These are phyloP conservation scores for Antheraea assamensis DNA, from an alignment of 2,888 invertebrate genomes.

Conservation along the genomic window DNA sequence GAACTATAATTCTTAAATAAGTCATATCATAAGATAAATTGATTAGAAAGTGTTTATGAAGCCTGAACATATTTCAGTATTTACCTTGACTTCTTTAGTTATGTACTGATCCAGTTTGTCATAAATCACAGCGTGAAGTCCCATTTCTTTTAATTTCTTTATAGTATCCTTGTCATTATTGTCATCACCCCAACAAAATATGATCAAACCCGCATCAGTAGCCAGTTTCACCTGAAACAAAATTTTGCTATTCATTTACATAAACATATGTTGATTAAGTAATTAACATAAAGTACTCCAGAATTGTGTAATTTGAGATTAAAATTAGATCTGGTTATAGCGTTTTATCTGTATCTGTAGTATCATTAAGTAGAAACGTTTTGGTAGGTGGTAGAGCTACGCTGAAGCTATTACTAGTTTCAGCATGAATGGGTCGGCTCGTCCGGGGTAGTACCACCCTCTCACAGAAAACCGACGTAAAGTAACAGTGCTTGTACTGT, in stretches of 20 bases:
- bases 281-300: too few species aligned
- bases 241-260: not conserved
- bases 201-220: slow-evolving; percentile 90
- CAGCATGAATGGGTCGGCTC: too few species aligned
- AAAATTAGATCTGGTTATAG: not conserved
- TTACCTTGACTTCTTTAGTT: slow-evolving; percentile 85
- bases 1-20: not conserved
- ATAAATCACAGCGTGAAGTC: slow-evolving; percentile 97
- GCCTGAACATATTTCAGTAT: not conserved
- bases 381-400: too few species aligned
- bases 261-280: not conserved
- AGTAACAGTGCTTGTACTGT: too few species aligned
- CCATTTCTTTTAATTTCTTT: slow-evolving; percentile 91
- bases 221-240: slow-evolving; percentile 86
- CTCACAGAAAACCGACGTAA: too few species aligned
- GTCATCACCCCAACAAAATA: slow-evolving; percentile 99
- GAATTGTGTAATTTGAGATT: not conserved
- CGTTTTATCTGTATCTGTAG: too few species aligned
- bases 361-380: too few species aligned
- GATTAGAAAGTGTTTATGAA: not conserved
- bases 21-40: not conserved
- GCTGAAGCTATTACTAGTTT: too few species aligned
- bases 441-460: too few species aligned
- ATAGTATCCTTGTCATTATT: slow-evolving; percentile 94
- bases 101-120: slow-evolving; percentile 93